These are phyloP conservation scores for Diglossa cyanea DNA, from an alignment of 2,797 vertebrate species.

Conservation along the genomic window DNA sequence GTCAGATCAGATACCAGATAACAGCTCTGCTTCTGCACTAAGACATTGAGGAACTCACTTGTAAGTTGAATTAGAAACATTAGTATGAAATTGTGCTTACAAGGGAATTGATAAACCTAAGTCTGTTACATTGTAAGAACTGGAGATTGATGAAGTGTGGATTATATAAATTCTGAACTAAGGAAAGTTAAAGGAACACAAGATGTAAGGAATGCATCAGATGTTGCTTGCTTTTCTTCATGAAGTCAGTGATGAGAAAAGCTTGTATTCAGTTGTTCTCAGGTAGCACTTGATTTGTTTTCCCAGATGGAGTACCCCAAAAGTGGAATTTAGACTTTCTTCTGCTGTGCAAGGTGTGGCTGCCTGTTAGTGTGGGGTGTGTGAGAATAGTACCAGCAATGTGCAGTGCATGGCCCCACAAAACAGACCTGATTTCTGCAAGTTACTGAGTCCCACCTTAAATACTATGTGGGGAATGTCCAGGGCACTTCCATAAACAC, in stretches of 20 bases:
- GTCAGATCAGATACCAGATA: background rate
- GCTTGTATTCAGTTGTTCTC: background rate
- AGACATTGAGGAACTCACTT: background rate
- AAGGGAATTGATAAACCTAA: background rate
- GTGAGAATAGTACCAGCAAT: background rate
- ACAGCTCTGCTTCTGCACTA: background rate
- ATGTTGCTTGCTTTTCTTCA: background rate
- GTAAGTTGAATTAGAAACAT: background rate
- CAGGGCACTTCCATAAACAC: background rate
- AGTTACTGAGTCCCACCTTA: background rate
- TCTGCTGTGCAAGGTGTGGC: background rate
- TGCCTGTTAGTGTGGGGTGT: accelerated
- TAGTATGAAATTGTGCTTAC: background rate
- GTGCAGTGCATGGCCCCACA: background rate
- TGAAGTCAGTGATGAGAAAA: background rate
- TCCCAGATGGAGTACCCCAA: background rate
- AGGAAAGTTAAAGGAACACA: background rate
- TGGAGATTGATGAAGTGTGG: background rate
- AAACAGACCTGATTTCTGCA: background rate
- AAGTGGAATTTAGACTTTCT: background rate
- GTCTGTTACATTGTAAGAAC: background rate
- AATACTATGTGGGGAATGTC: background rate
- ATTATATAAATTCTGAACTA: background rate
- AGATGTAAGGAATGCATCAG: background rate
- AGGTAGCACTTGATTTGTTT: background rate